Evolutionary conservation across 2,113 vertebrate species (phyloP).

Genomic region (Oceanodroma tethys): DNA sequence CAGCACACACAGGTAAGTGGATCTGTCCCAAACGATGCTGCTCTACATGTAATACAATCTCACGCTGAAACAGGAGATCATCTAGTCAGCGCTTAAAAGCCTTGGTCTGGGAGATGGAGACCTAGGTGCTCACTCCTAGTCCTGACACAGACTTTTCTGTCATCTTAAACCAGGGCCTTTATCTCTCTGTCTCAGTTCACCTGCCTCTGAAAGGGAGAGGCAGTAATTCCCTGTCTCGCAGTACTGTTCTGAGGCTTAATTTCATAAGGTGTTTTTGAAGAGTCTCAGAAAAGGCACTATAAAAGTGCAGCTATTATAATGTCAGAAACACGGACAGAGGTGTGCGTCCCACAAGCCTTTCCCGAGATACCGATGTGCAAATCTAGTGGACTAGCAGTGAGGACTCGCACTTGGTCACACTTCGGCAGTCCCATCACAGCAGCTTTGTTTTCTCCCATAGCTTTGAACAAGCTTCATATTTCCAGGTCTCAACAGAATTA

Average conservation of each 20-base stretch:
- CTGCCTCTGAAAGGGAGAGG: neutral
- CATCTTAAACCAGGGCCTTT: neutral
- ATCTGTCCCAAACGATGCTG: neutral
- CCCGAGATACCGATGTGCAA: neutral
- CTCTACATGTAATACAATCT: neutral
- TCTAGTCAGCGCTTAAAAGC: neutral
- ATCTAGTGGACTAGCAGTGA: neutral
- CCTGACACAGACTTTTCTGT: neutral
- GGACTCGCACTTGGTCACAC: neutral
- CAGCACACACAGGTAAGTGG: neutral
- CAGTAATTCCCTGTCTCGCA: neutral
- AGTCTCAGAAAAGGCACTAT: slow-evolving; percentile 51
- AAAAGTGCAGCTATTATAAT: slow-evolving; percentile 2
- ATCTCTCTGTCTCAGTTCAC: neutral
- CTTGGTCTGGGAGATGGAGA: neutral
- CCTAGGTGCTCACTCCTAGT: neutral
- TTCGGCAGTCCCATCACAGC: neutral
- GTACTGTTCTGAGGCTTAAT: slow-evolving; percentile 17
- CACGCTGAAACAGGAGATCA: neutral
- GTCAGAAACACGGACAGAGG: neutral
- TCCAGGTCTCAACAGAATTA: neutral
- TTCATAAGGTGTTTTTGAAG: slow-evolving; percentile 48
- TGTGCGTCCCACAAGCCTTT: neutral
- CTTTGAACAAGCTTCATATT: neutral
- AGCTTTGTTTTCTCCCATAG: neutral